Percentiles rank a stretch among this genome's conserved stretches.
Evolutionary conservation across 2,888 invertebrate species (phyloP).

Genomic region (Adelognathus sp.): DNA sequence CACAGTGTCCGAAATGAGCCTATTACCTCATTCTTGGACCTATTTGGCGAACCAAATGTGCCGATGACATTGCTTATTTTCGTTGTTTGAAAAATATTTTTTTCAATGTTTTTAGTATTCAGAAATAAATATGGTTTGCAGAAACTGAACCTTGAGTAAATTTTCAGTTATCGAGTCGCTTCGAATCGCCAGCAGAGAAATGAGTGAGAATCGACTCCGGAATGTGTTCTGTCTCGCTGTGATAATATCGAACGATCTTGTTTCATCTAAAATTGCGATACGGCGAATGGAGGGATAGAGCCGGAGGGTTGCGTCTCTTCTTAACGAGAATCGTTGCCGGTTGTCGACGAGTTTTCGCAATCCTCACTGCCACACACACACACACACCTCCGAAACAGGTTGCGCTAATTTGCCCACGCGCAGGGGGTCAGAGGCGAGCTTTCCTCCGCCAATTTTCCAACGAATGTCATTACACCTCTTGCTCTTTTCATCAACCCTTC

Average conservation of each 20-base stretch:
- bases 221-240: too few relatives aligned
- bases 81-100: too few relatives aligned
- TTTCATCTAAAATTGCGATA: constrained; percentile 9
- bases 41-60: too few relatives aligned
- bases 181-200: too few relatives aligned
- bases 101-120: too few relatives aligned
- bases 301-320: constrained; percentile 14
- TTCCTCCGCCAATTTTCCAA: constrained; percentile 19
- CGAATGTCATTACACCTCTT: background rate
- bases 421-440: constrained; percentile 3
- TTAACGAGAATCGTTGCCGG: constrained; percentile 27
- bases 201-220: too few relatives aligned
- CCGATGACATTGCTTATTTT: too few relatives aligned
- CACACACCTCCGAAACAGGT: constrained; percentile 1
- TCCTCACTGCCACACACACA: background rate
- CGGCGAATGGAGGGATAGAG: constrained; percentile 44
- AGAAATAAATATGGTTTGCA: too few relatives aligned
- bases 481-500: background rate
- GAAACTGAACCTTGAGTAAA: too few relatives aligned
- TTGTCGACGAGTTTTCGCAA: constrained; percentile 5
- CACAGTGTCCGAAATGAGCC: too few relatives aligned
- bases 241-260: constrained; percentile 35
- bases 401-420: constrained; percentile 33
- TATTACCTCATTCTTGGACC: too few relatives aligned
- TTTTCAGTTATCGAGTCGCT: too few relatives aligned